A percentile compares a stretch with the other conserved stretches of the same genome.
Conservation (phyloP, 2,113 vertebrate genomes). For the Procavia capensis region DNA sequence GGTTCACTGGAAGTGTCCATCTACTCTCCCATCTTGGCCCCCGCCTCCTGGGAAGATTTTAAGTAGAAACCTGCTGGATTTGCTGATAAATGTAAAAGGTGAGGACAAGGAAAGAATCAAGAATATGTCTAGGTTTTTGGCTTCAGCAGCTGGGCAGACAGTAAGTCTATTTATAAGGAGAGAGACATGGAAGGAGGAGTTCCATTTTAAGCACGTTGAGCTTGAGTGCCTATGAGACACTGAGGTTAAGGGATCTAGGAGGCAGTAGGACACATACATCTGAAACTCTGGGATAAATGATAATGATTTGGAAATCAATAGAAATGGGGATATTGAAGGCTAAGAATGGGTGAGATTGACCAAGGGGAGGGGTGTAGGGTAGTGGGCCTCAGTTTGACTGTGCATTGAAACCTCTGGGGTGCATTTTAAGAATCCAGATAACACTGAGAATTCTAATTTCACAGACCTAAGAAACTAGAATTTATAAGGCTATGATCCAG, state of each 20-base stretch:
- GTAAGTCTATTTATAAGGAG: not conserved
- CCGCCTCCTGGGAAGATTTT: too few relatives aligned
- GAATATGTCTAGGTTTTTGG: not conserved
- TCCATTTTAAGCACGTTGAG: not conserved
- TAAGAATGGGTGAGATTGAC: not conserved
- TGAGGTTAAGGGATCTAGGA: not conserved
- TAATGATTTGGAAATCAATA: not conserved
- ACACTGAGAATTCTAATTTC: not conserved
- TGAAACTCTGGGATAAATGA: slow-evolving; percentile 27
- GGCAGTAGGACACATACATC: not conserved
- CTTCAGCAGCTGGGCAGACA: not conserved
- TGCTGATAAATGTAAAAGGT: not conserved
- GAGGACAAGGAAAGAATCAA: not conserved
- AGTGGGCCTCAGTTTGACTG: not conserved
- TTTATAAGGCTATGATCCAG: not conserved
- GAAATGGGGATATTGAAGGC: not conserved
- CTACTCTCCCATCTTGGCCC: too few relatives aligned
- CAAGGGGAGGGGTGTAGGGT: not conserved
- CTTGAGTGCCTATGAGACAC: slow-evolving; percentile 29
- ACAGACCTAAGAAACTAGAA: not conserved
- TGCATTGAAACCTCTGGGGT: not conserved
- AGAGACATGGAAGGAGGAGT: not conserved
- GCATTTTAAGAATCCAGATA: not conserved
- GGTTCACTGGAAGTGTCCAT: too few relatives aligned
- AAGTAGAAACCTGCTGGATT: not conserved